Conservation (phyloP, 2,888 invertebrate species). For the Neoitamus cyanurus region DNA sequence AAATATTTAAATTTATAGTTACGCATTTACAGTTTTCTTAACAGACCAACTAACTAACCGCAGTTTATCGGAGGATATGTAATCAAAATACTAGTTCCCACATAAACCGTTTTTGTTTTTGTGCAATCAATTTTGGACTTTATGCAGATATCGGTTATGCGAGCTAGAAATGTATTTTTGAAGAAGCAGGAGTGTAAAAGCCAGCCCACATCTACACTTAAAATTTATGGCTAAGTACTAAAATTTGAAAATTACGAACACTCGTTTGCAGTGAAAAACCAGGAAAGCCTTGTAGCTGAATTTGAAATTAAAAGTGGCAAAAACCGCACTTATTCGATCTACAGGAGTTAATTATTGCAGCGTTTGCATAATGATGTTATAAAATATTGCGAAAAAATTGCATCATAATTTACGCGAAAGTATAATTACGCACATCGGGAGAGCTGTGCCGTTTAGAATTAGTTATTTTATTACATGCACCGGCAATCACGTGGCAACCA, state of each 20-base stretch:
- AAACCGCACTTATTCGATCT: background rate
- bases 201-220: background rate
- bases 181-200: background rate
- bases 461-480: slow-evolving; percentile 18
- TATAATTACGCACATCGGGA: slow-evolving; percentile 1
- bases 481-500: slow-evolving; percentile 4
- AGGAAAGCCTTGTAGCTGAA: background rate
- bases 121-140: too few relatives aligned
- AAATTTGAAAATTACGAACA: background rate
- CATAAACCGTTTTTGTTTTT: too few relatives aligned
- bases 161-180: background rate
- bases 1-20: too few relatives aligned
- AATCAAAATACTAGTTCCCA: too few relatives aligned
- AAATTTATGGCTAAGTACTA: background rate
- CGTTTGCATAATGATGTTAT: slow-evolving; percentile 25
- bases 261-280: background rate
- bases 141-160: too few relatives aligned
- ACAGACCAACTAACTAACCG: too few relatives aligned
- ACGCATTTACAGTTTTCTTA: too few relatives aligned
- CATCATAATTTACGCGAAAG: background rate
- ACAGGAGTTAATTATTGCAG: background rate
- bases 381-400: background rate
- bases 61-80: too few relatives aligned
- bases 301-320: background rate
- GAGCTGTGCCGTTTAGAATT: slow-evolving; percentile 6